phyloP scores from a whole-genome alignment of 2,113 vertebrate species.

The Etheostoma cragini region DNA sequence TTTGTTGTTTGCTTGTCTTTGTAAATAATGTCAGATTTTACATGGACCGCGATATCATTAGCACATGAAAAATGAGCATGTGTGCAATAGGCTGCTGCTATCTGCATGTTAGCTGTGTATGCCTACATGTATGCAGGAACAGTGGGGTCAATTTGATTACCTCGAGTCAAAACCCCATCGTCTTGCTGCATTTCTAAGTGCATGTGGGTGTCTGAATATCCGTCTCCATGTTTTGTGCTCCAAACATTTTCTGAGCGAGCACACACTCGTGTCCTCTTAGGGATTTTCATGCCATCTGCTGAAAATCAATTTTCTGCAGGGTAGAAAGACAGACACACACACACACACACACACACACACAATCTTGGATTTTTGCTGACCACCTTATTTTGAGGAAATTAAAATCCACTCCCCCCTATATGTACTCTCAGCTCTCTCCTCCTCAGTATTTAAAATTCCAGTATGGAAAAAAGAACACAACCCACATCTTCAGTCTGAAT shows the following conservation, averaged over 20 bases:
- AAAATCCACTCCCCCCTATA: neutral
- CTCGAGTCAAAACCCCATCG: neutral
- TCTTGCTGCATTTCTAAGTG: neutral
- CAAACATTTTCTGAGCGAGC: slow-evolving; percentile 32
- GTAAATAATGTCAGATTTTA: too few species aligned
- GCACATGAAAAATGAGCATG: neutral
- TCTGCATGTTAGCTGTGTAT: neutral
- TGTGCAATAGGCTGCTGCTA: neutral
- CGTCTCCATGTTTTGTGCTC: slow-evolving; percentile 38
- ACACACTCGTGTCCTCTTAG: slow-evolving; percentile 31
- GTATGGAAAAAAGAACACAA: neutral
- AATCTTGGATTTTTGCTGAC: slow-evolving; percentile 35
- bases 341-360: slow-evolving; percentile 17
- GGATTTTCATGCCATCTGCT: slow-evolving; percentile 60
- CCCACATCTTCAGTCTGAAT: slow-evolving; percentile 15
- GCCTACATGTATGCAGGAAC: neutral
- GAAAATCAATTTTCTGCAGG: slow-evolving; percentile 45
- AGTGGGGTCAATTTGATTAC: neutral
- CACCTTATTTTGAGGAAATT: slow-evolving; percentile 27
- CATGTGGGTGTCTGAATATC: slow-evolving; percentile 14
- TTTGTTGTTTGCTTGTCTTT: neutral
- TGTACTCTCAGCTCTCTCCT: neutral
- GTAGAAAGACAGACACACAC: slow-evolving; percentile 2
- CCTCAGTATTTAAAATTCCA: neutral
- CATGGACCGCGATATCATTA: too few species aligned